Percentiles rank a stretch among this genome's conserved stretches.
phyloP scores from a whole-genome alignment of 2,888 invertebrate genomes.

The Steromphala cineraria region DNA sequence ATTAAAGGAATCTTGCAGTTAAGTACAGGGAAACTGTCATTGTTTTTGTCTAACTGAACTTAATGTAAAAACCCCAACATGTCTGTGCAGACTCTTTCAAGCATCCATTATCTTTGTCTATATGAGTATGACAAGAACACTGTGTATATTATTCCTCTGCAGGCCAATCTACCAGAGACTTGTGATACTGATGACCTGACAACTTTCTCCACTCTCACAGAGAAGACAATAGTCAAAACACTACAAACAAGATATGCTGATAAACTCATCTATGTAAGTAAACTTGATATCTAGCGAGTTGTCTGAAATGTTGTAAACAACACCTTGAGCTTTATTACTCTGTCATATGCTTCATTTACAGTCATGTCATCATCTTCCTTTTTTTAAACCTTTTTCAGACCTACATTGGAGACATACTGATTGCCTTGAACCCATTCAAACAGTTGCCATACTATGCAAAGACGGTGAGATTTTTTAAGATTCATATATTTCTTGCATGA shows the following conservation, averaged over 20 bases:
- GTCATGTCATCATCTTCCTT: too few species aligned
- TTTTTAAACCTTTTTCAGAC: too few species aligned
- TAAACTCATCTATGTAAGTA: conserved; percentile 68
- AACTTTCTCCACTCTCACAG: conserved; percentile 50
- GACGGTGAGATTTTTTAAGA: conserved; percentile 48
- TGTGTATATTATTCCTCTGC: too few species aligned
- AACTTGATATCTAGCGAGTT: not conserved
- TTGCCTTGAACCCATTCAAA: conserved; percentile 69
- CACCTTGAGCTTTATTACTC: too few species aligned
- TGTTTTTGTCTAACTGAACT: too few species aligned
- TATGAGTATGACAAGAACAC: too few species aligned
- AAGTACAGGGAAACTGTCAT: not conserved
- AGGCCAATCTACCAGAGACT: conserved; percentile 40
- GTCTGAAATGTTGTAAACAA: too few species aligned
- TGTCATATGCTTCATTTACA: too few species aligned
- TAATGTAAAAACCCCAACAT: too few species aligned
- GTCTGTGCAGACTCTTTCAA: too few species aligned
- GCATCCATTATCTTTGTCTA: too few species aligned
- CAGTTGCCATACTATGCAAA: conserved; percentile 60
- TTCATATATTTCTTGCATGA: not conserved
- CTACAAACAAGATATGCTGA: conserved; percentile 54
- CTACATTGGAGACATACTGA: conserved; percentile 65
- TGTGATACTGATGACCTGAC: conserved; percentile 55
- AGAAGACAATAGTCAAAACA: conserved; percentile 51
- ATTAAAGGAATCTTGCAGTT: not conserved